Percentiles rank a stretch among this genome's conserved stretches.
These are phyloP conservation scores for Gorsachius goisagi DNA, from an alignment of 2,113 vertebrate genomes.

Conservation along the genomic window DNA sequence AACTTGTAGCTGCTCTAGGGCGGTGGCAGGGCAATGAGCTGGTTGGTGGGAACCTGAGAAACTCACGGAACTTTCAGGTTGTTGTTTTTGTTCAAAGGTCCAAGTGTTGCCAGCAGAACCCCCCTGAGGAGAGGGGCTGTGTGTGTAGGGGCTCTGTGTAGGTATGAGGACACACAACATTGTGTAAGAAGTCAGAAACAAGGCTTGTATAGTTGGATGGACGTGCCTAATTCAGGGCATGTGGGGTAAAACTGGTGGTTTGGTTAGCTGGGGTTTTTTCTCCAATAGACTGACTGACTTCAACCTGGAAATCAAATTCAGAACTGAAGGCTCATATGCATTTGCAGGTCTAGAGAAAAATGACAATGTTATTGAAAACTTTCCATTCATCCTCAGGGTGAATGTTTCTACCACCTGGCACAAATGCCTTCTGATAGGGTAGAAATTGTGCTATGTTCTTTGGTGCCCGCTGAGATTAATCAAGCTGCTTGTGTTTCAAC, in stretches of 20 bases:
- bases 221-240: not conserved
- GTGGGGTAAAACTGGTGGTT: not conserved
- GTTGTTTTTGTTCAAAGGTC: not conserved
- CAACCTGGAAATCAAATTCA: not conserved
- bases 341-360: not conserved
- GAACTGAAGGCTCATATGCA: not conserved
- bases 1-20: not conserved
- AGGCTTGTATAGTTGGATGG: not conserved
- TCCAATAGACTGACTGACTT: not conserved
- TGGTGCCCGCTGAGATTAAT: not conserved
- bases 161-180: accelerated
- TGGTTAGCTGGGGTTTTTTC: not conserved
- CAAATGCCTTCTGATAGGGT: not conserved
- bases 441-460: not conserved
- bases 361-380: not conserved
- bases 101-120: not conserved
- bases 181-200: not conserved
- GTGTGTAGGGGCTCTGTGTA: not conserved
- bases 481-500: not conserved
- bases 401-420: not conserved
- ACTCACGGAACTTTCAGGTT: accelerated
- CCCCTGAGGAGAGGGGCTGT: not conserved
- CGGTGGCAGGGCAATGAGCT: accelerated
- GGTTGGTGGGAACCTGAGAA: not conserved
- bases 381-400: not conserved